Percentiles rank a stretch among this genome's conserved stretches.
These are phyloP conservation scores for Actias luna DNA, from an alignment of 2,888 invertebrate species.

Conservation along the genomic window DNA sequence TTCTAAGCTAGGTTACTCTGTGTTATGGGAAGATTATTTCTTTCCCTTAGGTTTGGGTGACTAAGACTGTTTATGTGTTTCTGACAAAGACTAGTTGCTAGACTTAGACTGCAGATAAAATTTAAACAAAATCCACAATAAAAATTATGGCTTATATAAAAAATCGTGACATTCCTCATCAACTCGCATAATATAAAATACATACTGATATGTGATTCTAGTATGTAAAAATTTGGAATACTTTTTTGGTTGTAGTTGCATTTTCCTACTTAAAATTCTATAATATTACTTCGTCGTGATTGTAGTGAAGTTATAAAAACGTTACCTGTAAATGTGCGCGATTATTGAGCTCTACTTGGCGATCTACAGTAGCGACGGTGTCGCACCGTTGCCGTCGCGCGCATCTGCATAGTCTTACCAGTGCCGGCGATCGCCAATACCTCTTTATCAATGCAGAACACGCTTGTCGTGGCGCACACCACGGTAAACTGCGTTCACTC, in stretches of 20 bases:
- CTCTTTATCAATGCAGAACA: conserved; percentile 80
- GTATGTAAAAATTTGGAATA: too few relatives aligned
- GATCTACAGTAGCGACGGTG: conserved; percentile 33
- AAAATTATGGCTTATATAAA: not conserved
- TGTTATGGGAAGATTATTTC: too few relatives aligned
- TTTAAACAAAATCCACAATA: too few relatives aligned
- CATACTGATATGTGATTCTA: not conserved
- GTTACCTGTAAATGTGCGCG: conserved; percentile 83
- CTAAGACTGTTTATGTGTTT: too few relatives aligned
- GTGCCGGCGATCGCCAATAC: conserved; percentile 81
- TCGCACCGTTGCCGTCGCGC: conserved; percentile 70
- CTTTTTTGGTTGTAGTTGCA: not conserved
- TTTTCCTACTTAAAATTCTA: not conserved
- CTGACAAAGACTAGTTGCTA: too few relatives aligned
- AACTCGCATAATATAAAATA: not conserved
- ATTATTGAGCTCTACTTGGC: conserved; percentile 78
- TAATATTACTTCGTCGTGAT: not conserved
- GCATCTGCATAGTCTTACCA: conserved; percentile 84
- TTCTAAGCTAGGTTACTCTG: too few relatives aligned
- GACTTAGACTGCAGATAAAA: too few relatives aligned
- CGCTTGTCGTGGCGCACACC: conserved; percentile 71
- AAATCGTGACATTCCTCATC: not conserved
- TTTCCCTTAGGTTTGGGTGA: too few relatives aligned
- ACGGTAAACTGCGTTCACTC: conserved; percentile 82
- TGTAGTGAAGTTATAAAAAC: not conserved